A percentile compares a stretch with the other conserved stretches of the same genome.
These are phyloP conservation scores for Nomada lathburiana DNA, from an alignment of 2,888 invertebrate species.

Conservation along the genomic window DNA sequence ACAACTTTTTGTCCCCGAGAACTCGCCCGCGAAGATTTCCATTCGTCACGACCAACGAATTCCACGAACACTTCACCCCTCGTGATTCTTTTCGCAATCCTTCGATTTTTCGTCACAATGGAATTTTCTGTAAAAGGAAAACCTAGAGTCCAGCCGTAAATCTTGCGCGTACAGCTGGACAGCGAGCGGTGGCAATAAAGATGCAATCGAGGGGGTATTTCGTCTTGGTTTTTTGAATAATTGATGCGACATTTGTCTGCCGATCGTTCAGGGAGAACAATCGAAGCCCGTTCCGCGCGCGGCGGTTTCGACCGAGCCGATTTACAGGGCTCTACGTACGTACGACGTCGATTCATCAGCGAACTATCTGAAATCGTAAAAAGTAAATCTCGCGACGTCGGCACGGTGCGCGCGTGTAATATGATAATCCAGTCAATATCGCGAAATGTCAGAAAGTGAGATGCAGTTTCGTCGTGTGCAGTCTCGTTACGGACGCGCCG, in stretches of 20 bases:
- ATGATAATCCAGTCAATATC: slow-evolving; percentile 66
- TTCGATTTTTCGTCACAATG: not conserved
- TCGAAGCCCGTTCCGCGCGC: slow-evolving; percentile 49
- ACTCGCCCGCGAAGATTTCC: too few species aligned
- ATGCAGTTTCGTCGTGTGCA: slow-evolving; percentile 40
- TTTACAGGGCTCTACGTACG: slow-evolving; percentile 10
- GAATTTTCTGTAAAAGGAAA: not conserved
- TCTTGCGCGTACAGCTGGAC: slow-evolving; percentile 41
- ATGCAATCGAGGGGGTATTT: slow-evolving; percentile 48
- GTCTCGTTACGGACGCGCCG: slow-evolving; percentile 35
- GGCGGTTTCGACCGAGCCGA: slow-evolving; percentile 27
- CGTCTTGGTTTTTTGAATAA: slow-evolving; percentile 74
- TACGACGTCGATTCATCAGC: slow-evolving; percentile 50
- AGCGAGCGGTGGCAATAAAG: slow-evolving; percentile 63
- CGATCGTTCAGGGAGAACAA: slow-evolving; percentile 43
- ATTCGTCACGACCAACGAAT: not conserved
- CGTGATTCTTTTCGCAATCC: not conserved
- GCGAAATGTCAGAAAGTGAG: slow-evolving; percentile 60
- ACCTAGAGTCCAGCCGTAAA: not conserved
- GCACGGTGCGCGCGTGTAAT: slow-evolving; percentile 55
- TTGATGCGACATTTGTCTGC: slow-evolving; percentile 59
- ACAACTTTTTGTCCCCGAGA: too few species aligned
- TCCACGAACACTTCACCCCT: not conserved
- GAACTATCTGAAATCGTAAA: slow-evolving; percentile 59
- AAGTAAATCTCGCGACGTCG: slow-evolving; percentile 55